phyloP scores from a whole-genome alignment of 2,113 vertebrate species.

The Chiloscyllium plagiosum region DNA sequence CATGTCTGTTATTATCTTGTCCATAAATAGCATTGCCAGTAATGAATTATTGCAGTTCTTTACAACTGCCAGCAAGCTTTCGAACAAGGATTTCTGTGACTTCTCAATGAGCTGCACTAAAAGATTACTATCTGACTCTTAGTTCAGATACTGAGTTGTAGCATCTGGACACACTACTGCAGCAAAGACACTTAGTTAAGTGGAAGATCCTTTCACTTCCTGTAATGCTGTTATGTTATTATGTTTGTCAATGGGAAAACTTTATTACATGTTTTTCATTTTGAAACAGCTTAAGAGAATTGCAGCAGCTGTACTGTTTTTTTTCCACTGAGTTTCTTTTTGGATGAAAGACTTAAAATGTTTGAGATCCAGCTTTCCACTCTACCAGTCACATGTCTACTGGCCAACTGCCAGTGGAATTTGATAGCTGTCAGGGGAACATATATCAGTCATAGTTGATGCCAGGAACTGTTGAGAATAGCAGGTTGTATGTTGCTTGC shows the following conservation, averaged over 20 bases:
- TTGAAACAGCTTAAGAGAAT: slow-evolving; percentile 10
- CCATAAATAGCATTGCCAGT: not conserved
- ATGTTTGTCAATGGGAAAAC: not conserved
- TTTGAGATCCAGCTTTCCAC: slow-evolving; percentile 54
- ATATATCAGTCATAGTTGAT: slow-evolving; percentile 66
- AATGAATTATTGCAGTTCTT: slow-evolving; percentile 1
- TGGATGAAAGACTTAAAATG: slow-evolving; percentile 41
- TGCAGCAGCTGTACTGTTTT: not conserved
- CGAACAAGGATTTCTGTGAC: not conserved
- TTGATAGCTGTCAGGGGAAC: slow-evolving; percentile 57
- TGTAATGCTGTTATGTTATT: not conserved
- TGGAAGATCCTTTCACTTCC: not conserved
- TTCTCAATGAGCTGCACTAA: not conserved
- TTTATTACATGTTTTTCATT: not conserved
- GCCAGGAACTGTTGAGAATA: slow-evolving; percentile 74
- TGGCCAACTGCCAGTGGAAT: slow-evolving; percentile 60
- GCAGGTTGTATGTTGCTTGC: slow-evolving; percentile 68
- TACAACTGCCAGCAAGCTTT: not conserved
- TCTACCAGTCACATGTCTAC: slow-evolving; percentile 65
- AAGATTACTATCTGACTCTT: not conserved
- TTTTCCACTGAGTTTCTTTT: not conserved
- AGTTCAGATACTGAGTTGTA: not conserved
- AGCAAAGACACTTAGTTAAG: not conserved
- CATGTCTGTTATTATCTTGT: not conserved
- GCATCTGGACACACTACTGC: not conserved